Evolutionary conservation across 2,113 vertebrate species (phyloP).

Genomic region (Epinephelus cyanopodus): DNA sequence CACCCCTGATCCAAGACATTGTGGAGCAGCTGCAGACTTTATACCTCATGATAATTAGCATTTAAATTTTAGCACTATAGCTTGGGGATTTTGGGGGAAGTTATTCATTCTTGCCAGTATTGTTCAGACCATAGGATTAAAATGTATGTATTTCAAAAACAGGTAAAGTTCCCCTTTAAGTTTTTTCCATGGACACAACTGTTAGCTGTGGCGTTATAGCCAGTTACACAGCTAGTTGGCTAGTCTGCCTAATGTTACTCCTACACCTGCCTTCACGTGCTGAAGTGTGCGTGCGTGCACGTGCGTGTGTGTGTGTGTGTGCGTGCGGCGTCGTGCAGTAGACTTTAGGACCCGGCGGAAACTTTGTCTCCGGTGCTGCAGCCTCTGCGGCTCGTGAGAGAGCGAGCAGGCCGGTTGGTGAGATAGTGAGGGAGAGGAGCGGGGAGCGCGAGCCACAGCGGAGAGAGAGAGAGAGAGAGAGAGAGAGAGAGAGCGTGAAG

Average conservation of each 20-base stretch:
- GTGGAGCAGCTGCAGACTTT: no score
- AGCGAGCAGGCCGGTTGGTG: slow-evolving; percentile 72
- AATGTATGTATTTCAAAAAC: no score
- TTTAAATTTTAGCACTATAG: no score
- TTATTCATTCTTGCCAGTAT: no score
- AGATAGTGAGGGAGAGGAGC: slow-evolving; percentile 68
- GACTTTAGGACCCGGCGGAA: slow-evolving; percentile 84
- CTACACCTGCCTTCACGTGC: slow-evolving; percentile 23
- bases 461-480: slow-evolving; percentile 78
- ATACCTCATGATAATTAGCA: no score
- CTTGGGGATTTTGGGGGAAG: no score
- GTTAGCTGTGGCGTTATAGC: background rate
- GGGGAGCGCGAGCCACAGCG: slow-evolving; percentile 79
- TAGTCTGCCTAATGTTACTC: background rate
- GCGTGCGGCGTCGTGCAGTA: accelerated
- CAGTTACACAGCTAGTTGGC: background rate
- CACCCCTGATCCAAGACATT: no score
- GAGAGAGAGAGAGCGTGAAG: slow-evolving; percentile 81
- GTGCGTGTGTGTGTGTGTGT: background rate
- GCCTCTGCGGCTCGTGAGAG: slow-evolving; percentile 82
- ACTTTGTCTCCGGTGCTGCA: slow-evolving; percentile 68
- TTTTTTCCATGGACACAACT: background rate
- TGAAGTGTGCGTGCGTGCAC: background rate
- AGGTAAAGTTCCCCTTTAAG: no score
- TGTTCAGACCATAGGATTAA: no score